Conservation (phyloP, 23 tunicate species). For the Corella eumyota region DNA sequence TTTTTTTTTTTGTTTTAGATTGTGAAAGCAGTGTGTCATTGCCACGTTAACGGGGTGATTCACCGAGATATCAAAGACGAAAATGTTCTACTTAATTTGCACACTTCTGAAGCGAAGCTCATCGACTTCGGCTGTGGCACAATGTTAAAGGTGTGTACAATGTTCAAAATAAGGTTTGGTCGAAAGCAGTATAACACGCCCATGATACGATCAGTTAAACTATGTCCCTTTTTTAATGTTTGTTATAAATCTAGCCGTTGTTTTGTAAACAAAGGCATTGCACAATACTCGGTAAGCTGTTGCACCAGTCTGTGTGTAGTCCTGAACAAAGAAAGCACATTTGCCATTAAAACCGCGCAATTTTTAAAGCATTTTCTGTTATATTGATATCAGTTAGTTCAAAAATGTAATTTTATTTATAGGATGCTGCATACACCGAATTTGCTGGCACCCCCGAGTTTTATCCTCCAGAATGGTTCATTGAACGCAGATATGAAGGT, state of each 20-base stretch:
- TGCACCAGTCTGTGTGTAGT: too few relatives aligned
- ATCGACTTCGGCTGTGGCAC: constrained; percentile 98
- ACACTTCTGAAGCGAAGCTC: constrained; percentile 86
- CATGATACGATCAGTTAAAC: neutral
- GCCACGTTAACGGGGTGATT: constrained; percentile 95
- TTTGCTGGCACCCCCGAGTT: constrained; percentile 99
- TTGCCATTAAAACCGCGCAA: too few relatives aligned
- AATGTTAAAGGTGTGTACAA: constrained; percentile 64
- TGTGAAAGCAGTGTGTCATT: constrained; percentile 80
- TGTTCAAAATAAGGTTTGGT: too few relatives aligned
- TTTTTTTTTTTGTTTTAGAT: constrained; percentile 30
- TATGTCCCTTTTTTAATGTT: neutral
- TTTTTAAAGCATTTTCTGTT: too few relatives aligned
- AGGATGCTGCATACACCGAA: constrained; percentile 82
- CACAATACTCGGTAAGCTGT: too few relatives aligned
- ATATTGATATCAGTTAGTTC: too few relatives aligned
- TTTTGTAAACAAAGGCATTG: neutral
- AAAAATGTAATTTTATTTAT: too few relatives aligned
- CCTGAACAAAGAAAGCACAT: too few relatives aligned
- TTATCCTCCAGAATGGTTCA: constrained; percentile 99
- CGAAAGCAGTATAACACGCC: neutral
- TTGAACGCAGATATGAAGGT: constrained; percentile 63
- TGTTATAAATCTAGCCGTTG: neutral
- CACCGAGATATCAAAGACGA: constrained; percentile 98
- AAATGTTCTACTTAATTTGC: constrained; percentile 73